Percentiles rank a stretch among this genome's conserved stretches.
Conservation (phyloP, 2,113 vertebrate genomes). For the Erythrolamprus reginae region DNA sequence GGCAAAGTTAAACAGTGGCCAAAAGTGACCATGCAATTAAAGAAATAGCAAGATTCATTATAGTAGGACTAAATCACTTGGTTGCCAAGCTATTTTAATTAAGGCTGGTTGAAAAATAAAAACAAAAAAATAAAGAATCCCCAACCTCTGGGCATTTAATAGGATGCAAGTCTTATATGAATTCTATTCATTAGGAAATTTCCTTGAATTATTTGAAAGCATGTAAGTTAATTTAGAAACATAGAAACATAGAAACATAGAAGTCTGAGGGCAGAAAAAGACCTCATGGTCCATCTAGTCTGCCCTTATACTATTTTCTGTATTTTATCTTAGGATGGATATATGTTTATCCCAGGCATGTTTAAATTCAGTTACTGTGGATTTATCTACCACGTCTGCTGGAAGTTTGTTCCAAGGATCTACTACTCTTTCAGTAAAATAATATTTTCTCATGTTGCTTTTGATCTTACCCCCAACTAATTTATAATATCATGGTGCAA, state of each 20-base stretch:
- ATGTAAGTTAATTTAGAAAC: constrained; percentile 63
- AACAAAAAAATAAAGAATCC: background rate
- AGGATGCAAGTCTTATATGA: constrained; percentile 62
- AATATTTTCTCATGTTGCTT: no score
- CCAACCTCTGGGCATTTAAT: constrained; percentile 57
- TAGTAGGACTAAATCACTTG: constrained; percentile 67
- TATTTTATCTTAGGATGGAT: no score
- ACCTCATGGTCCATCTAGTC: no score
- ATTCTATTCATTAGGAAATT: constrained; percentile 57
- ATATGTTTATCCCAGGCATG: no score
- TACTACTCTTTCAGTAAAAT: no score
- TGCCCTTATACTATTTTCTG: no score
- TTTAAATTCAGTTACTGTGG: no score
- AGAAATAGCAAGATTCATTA: constrained; percentile 67
- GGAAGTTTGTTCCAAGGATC: no score
- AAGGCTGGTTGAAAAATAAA: constrained; percentile 30
- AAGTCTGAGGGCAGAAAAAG: no score
- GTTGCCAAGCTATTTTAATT: constrained; percentile 73
- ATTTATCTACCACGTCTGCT: no score
- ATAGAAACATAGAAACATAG: no score
- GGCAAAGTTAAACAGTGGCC: constrained; percentile 71
- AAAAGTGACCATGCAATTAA: constrained; percentile 69
- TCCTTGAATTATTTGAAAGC: constrained; percentile 66
- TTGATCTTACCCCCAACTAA: no score
- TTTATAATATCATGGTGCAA: constrained; percentile 68